Evolutionary conservation across 2,888 invertebrate genomes (phyloP), one percentile per base, ranked within the genome.

Genomic region (Yponomeuta plumbellus): DNA sequence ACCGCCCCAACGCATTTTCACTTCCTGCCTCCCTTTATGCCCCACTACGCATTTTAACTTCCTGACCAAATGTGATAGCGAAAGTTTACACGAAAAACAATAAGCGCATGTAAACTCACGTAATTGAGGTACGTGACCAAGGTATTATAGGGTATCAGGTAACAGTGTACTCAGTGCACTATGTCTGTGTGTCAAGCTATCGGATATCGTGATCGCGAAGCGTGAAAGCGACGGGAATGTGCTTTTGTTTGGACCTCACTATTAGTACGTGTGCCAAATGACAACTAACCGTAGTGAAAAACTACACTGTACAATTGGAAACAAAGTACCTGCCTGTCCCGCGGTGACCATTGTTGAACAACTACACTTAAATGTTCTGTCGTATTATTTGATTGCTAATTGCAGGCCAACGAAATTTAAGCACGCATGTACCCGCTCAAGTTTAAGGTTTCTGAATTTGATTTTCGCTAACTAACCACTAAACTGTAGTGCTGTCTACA

Each of bases 271-370:
- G 88, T 79, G 78, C 83, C 76, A 85, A 88, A 87, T 89, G 80
- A 84, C 84, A 88, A 90, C 80, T 75, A 85, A 80, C 81, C 80
- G 80, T 80, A 79, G 80, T 83, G 84, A 85, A 84, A 86, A 78
- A 78, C 77, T 74, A 75, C 73, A 34, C 71, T 71, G 71, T 71
- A 75, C 76, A 77, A 79, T 80, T 76, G 72, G 73, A 74, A 76
- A 76, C 22, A 73, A 72, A 61, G 66, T 67, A 74, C 72, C 72
- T 73, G 72, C 73, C 73, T 73, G 72, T 72, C 13, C 17, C 17
- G 44, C 2, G 17, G 44, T 52, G 44, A 52, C 44, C 17, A 52
- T 52, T 52, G 44, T 52, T 52, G 13, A 17, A 52, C 44, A 4
- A 34, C 26, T 34, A 34, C 34, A 1, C 34, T 34, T 34, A 10